phyloP scores from a whole-genome alignment of 2,888 invertebrate genomes.

The Melitaea athalia region DNA sequence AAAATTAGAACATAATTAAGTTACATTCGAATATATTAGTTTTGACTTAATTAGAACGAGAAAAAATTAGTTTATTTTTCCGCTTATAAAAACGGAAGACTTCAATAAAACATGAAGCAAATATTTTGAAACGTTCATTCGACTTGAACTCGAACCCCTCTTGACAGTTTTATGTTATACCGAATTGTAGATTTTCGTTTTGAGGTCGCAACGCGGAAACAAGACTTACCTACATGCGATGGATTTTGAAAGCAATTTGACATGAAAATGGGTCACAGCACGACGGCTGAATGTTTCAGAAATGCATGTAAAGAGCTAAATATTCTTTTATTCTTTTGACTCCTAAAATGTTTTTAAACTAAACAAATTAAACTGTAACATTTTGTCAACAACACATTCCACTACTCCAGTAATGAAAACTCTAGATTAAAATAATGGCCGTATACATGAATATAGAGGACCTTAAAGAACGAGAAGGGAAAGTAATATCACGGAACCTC shows the following conservation, averaged over 20 bases:
- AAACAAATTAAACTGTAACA: conserved; percentile 22
- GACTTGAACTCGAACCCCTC: conserved; percentile 32
- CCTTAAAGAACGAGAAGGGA: conserved; percentile 1
- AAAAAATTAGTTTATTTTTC: neutral
- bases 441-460: neutral
- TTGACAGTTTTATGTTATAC: conserved; percentile 40
- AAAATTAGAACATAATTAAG: neutral
- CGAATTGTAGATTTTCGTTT: conserved; percentile 38
- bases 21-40: neutral
- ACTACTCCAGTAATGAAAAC: neutral
- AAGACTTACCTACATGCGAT: conserved; percentile 33
- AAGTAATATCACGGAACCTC: conserved; percentile 8
- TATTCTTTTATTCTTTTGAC: conserved; percentile 31
- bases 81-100: neutral
- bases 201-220: conserved; percentile 39
- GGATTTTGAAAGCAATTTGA: conserved; percentile 39
- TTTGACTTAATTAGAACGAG: neutral
- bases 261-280: conserved; percentile 39
- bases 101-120: conserved; percentile 29
- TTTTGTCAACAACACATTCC: neutral
- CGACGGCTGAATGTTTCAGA: conserved; percentile 38
- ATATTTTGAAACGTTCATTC: conserved; percentile 29
- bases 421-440: conserved; percentile 4
- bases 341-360: conserved; percentile 32
- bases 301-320: conserved; percentile 36